These are phyloP conservation scores for Melieria picta DNA, from an alignment of 2,888 invertebrate species.

Conservation along the genomic window DNA sequence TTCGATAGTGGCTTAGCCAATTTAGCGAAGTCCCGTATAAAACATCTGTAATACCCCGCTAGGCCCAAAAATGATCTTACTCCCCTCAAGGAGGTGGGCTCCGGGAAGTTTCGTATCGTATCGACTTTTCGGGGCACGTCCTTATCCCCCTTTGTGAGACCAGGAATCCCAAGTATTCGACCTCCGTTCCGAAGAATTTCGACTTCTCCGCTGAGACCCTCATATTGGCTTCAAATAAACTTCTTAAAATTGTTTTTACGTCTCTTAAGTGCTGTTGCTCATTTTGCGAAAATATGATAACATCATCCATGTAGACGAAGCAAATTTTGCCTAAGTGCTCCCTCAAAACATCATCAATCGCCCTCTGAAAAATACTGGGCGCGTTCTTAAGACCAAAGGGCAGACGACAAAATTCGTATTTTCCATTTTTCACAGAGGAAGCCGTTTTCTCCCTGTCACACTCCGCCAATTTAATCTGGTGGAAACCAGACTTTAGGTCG, in stretches of 20 bases:
- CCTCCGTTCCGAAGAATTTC: neutral
- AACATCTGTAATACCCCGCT: too few relatives aligned
- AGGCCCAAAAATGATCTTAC: too few relatives aligned
- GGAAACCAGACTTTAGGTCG: constrained; percentile 13
- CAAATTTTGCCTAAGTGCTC: constrained; percentile 27
- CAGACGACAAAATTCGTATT: constrained; percentile 9
- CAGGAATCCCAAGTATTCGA: neutral
- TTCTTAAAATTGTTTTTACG: neutral
- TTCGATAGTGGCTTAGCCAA: constrained; percentile 10
- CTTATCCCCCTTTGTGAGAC: neutral
- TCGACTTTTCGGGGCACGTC: constrained; percentile 11
- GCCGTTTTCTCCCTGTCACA: neutral
- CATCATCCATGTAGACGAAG: constrained; percentile 1
- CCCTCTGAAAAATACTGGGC: constrained; percentile 3
- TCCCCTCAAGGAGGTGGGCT: neutral
- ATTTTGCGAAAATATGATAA: constrained; percentile 6
- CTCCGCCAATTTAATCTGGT: neutral
- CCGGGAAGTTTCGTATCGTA: neutral
- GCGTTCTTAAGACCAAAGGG: constrained; percentile 1
- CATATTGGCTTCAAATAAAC: neutral
- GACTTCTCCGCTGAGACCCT: neutral
- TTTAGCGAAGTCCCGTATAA: constrained; percentile 7
- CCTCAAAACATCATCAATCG: constrained; percentile 34
- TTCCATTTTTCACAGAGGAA: constrained; percentile 16
- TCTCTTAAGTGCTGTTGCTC: too few relatives aligned